These are phyloP conservation scores for Atta colombica DNA, from an alignment of 1,140 invertebrate species.

Conservation along the genomic window DNA sequence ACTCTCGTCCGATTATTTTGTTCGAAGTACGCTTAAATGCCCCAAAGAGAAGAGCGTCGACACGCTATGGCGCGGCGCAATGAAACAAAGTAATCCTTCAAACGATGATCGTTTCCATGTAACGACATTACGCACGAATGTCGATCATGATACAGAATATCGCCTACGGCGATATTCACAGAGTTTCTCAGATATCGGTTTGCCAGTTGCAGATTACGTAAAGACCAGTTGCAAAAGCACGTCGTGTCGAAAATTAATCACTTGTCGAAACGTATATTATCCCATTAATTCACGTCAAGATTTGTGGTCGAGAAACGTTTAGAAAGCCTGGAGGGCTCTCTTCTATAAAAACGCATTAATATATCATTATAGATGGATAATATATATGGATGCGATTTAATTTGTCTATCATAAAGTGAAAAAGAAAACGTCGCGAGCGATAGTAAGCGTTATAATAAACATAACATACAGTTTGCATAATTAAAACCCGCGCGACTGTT, in stretches of 20 bases:
- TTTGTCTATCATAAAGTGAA: too few species aligned
- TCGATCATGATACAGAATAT: not conserved
- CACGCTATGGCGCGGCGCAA: slow-evolving; percentile 37
- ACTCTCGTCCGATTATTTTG: slow-evolving; percentile 54
- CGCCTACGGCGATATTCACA: not conserved
- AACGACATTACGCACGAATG: slow-evolving; percentile 22
- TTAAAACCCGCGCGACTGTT: slow-evolving; percentile 39
- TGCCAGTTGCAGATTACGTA: not conserved
- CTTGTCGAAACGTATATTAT: not conserved
- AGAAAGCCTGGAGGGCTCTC: not conserved
- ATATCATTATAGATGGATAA: not conserved
- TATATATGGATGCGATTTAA: not conserved
- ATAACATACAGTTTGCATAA: slow-evolving; percentile 31
- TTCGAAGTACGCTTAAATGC: slow-evolving; percentile 21
- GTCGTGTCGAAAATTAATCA: slow-evolving; percentile 14
- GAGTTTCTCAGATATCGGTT: too few species aligned
- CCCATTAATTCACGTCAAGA: not conserved
- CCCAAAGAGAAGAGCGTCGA: slow-evolving; percentile 9
- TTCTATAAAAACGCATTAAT: not conserved
- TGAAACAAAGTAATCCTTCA: slow-evolving; percentile 44
- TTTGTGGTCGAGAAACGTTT: not conserved
- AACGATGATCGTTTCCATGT: not conserved
- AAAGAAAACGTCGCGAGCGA: not conserved
- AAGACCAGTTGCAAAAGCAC: slow-evolving; percentile 2
- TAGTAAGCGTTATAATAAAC: slow-evolving; percentile 22